Evolutionary conservation across 2,888 invertebrate genomes (phyloP).

Genomic region (Eudemis profundana): DNA sequence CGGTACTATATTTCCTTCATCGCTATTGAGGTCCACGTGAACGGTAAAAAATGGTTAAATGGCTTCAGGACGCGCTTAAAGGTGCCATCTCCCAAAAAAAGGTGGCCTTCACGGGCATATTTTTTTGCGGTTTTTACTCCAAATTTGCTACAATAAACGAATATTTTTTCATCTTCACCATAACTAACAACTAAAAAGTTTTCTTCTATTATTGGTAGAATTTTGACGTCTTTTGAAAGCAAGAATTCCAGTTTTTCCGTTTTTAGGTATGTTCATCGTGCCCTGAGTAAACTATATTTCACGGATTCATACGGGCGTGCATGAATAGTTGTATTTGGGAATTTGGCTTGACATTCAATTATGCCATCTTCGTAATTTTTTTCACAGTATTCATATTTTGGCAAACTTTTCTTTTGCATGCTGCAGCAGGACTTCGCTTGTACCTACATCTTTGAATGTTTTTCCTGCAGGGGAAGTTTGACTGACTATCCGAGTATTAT

Average conservation of each 20-base stretch:
- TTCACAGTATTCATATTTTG: not conserved
- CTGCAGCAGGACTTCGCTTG: slow-evolving; percentile 1
- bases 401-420: slow-evolving; percentile 2
- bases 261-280: not conserved
- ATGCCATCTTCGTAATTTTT: slow-evolving; percentile 6
- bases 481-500: too few species aligned
- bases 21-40: slow-evolving; percentile 13
- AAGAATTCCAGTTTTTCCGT: slow-evolving; percentile 2
- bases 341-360: slow-evolving; percentile 1
- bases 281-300: slow-evolving; percentile 4
- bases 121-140: not conserved
- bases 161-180: slow-evolving; percentile 2
- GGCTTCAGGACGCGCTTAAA: not conserved
- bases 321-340: not conserved
- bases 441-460: not conserved
- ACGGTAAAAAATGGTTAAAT: slow-evolving; percentile 7
- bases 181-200: slow-evolving; percentile 2
- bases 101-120: not conserved
- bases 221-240: slow-evolving; percentile 1
- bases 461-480: too few species aligned
- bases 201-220: slow-evolving; percentile 3
- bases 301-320: slow-evolving; percentile 4
- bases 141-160: slow-evolving; percentile 4
- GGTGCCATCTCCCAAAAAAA: not conserved
- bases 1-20: slow-evolving; percentile 7